A percentile compares a stretch with the other conserved stretches of the same genome.
Evolutionary conservation across 1,140 invertebrate species (phyloP).

Genomic region (Dufourea novaeangliae): DNA sequence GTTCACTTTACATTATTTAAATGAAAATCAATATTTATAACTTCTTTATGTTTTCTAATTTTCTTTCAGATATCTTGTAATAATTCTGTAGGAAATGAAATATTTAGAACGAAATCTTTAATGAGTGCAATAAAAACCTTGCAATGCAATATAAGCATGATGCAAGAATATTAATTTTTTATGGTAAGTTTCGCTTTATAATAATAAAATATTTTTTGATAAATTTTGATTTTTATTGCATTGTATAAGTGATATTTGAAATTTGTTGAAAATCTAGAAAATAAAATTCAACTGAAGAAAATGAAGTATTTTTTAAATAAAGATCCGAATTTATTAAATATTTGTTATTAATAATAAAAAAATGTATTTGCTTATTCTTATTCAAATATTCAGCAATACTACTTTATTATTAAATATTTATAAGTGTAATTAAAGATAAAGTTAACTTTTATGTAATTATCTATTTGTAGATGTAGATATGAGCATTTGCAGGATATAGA

Average conservation of each 20-base stretch:
- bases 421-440: background rate
- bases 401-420: background rate
- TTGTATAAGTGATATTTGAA: no score
- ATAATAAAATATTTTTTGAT: background rate
- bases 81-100: constrained; percentile 47
- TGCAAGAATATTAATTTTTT: constrained; percentile 45
- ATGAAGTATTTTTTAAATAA: no score
- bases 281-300: no score
- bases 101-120: constrained; percentile 54
- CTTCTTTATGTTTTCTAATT: background rate
- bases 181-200: constrained; percentile 21
- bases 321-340: no score
- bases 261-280: no score
- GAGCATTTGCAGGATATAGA: background rate
- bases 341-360: background rate
- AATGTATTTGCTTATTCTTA: background rate
- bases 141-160: constrained; percentile 43
- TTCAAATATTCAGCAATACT: background rate
- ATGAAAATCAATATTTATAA: background rate
- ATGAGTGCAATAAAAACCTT: constrained; percentile 59
- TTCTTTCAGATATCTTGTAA: constrained; percentile 52
- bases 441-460: background rate
- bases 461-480: constrained; percentile 11
- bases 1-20: constrained; percentile 18
- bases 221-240: no score